Evolutionary conservation across 2,113 vertebrate species (phyloP).

Genomic region (Holacanthus passer): DNA sequence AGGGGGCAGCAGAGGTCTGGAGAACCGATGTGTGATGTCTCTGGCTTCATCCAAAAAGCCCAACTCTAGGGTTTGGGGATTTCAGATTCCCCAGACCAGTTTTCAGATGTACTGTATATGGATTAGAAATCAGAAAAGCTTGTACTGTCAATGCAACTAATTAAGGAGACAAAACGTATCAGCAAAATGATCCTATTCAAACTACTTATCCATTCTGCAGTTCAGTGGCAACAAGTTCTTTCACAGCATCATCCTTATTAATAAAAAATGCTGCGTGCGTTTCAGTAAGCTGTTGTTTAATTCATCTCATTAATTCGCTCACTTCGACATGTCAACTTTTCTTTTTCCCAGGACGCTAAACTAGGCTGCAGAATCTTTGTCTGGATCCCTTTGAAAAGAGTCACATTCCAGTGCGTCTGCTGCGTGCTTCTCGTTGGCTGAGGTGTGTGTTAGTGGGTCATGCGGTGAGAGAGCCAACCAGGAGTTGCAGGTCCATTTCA

Average conservation of each 20-base stretch:
- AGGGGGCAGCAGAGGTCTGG: slow-evolving; percentile 71
- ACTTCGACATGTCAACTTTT: not conserved
- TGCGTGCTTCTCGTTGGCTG: slow-evolving; percentile 10
- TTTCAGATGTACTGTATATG: not conserved
- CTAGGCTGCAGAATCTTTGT: slow-evolving; percentile 6
- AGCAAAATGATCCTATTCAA: not conserved
- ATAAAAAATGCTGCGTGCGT: not conserved
- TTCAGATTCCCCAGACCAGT: not conserved
- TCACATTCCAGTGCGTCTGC: slow-evolving; percentile 34
- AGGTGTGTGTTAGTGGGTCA: slow-evolving; percentile 39
- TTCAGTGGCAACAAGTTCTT: not conserved
- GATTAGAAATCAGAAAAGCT: not conserved
- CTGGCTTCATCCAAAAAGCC: not conserved
- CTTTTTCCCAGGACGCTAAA: not conserved
- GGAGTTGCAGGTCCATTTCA: slow-evolving; percentile 62
- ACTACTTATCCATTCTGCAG: not conserved
- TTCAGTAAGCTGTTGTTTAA: not conserved
- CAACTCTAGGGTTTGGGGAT: not conserved
- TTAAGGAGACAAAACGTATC: not conserved
- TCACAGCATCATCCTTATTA: not conserved
- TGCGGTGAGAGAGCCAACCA: slow-evolving; percentile 21
- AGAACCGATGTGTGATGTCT: not conserved
- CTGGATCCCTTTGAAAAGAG: slow-evolving; percentile 33
- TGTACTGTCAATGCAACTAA: not conserved
- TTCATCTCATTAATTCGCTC: slow-evolving; percentile 6